Percentiles rank a stretch among this genome's conserved stretches.
These are phyloP conservation scores for Platysteira castanea DNA, from an alignment of 2,113 vertebrate genomes.

Conservation along the genomic window DNA sequence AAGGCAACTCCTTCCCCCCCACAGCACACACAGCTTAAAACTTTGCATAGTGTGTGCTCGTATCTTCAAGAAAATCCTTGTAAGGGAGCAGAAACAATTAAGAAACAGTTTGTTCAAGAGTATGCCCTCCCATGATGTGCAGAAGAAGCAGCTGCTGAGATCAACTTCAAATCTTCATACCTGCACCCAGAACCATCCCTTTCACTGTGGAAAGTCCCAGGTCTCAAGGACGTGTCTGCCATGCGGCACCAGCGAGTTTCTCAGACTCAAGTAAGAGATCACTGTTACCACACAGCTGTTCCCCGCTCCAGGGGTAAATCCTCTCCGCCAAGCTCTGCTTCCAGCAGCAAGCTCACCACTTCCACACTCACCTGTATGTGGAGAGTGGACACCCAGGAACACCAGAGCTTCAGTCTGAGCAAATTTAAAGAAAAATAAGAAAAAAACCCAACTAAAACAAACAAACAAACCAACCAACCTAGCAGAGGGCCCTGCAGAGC, in stretches of 20 bases:
- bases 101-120: background rate
- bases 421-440: background rate
- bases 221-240: background rate
- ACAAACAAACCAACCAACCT: too few species aligned
- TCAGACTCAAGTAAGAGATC: background rate
- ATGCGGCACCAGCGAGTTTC: too few species aligned
- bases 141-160: background rate
- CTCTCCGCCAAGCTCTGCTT: background rate
- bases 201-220: background rate
- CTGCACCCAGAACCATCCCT: background rate
- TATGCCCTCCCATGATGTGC: accelerated
- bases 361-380: background rate
- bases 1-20: background rate
- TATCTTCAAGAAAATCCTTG: background rate
- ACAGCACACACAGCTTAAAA: background rate
- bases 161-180: background rate
- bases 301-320: background rate
- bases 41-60: background rate
- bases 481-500: background rate
- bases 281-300: background rate
- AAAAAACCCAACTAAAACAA: background rate
- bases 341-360: background rate
- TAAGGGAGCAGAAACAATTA: background rate
- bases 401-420: background rate
- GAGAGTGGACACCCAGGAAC: background rate